phyloP scores from a whole-genome alignment of 1,140 invertebrate genomes.

The Neoseiulus cucumeris region DNA sequence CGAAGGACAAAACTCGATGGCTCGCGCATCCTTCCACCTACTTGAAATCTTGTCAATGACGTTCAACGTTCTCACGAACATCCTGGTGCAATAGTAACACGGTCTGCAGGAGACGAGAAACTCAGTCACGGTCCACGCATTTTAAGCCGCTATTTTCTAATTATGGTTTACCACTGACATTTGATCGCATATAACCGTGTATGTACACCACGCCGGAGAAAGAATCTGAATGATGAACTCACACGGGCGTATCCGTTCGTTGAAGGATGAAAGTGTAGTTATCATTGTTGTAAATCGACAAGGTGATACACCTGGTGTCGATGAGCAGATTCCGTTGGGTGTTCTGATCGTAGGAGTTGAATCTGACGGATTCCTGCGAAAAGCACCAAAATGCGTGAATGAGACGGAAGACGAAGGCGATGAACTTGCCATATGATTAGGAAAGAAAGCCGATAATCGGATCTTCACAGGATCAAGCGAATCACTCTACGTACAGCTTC shows the following conservation, averaged over 20 bases:
- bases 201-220: too few species aligned
- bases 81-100: slow-evolving; percentile 65
- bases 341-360: slow-evolving; percentile 7
- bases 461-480: too few species aligned
- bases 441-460: too few species aligned
- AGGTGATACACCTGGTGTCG: slow-evolving; percentile 37
- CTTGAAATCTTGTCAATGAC: slow-evolving; percentile 71
- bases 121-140: neutral
- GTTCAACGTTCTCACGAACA: slow-evolving; percentile 67
- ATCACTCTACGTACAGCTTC: slow-evolving; percentile 50
- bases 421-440: too few species aligned
- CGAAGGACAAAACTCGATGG: neutral
- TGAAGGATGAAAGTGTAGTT: slow-evolving; percentile 69
- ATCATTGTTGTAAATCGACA: slow-evolving; percentile 46
- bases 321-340: slow-evolving; percentile 1
- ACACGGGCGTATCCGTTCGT: slow-evolving; percentile 20
- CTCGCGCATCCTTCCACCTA: slow-evolving; percentile 26
- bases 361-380: neutral
- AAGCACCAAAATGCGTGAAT: neutral
- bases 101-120: slow-evolving; percentile 14
- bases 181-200: too few species aligned
- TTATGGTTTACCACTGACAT: too few species aligned
- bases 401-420: neutral
- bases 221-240: neutral
- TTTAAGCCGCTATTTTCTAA: slow-evolving; percentile 8